Base-by-base conservation (phyloP, 2,888 invertebrate species). In the Xestobium rufovillosum region DNA sequence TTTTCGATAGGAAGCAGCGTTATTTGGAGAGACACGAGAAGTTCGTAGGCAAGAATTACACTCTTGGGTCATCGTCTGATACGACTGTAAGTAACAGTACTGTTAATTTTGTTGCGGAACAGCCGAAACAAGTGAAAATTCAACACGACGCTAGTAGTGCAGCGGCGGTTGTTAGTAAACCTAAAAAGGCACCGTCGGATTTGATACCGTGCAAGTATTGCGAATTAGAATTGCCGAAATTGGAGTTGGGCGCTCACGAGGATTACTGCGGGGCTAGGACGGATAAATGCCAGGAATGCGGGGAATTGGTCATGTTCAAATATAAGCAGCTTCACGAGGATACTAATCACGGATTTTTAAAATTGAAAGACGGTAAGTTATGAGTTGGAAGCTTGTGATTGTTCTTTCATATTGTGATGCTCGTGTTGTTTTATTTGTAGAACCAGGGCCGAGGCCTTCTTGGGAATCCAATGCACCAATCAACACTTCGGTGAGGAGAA, bases 221-320 rank as follows among this genome's bases (percentile, higher is more conserved):
- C 57, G 76, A 78, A 45, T 56, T 83, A 41, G 78, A 80, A 45
- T 59, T 80, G 17, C 71, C 75, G 0, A 73, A 76, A 1, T 61
- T 67, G 38, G 75, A 76, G 9, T 58, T 81, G 44, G 71, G 71
- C 0, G 68, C 71, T 1, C 83, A 83, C 60, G 73, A 76, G 57
- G 71, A 71, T 36, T 81, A 80, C 62, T 83, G 83, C 65, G 83
- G 83, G 1, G 72, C 75, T 31, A 70, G 83, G 44, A 83, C 83
- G 0, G 76, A 83, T 55, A 73, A 71, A 48, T 83, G 83, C 59
- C 56, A 68, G 2, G 76, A 75, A 25, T 83, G 83, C 61, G 70
- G 69, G 15, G 78, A 79, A 62, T 74, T 75, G 54, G 76, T 83
- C 41, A 80, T 81, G 79, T 69, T 75, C 54, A 78, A 78, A 57